A percentile compares a stretch with the other conserved stretches of the same genome.
Conservation (phyloP, 1,140 invertebrate species). For the Andricus grossulariae region DNA sequence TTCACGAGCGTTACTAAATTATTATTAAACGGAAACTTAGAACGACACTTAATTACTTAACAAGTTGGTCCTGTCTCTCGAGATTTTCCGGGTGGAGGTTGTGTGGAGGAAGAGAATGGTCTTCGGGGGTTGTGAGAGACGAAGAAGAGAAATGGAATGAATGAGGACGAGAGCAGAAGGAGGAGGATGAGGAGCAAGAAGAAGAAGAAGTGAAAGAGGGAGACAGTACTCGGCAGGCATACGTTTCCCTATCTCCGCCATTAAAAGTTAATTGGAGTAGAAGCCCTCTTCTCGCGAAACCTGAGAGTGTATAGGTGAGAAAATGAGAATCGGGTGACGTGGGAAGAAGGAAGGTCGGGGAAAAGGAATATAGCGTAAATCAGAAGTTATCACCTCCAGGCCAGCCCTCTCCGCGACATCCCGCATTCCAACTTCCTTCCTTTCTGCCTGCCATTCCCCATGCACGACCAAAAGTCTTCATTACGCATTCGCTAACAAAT, state of each 20-base stretch:
- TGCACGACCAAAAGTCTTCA: constrained; percentile 61
- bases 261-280: constrained; percentile 73
- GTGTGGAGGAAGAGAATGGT: constrained; percentile 35
- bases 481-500: constrained; percentile 69
- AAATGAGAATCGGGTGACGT: constrained; percentile 61
- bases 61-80: constrained; percentile 65
- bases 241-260: constrained; percentile 68
- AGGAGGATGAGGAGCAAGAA: neutral
- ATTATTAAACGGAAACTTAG: constrained; percentile 70
- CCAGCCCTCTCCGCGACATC: constrained; percentile 58
- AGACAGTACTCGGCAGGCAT: constrained; percentile 45
- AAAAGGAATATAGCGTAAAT: constrained; percentile 65
- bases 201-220: constrained; percentile 26
- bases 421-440: constrained; percentile 52
- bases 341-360: constrained; percentile 45
- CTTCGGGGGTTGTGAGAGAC: constrained; percentile 42
- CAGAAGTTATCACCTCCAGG: constrained; percentile 68
- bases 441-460: constrained; percentile 30
- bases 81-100: constrained; percentile 46
- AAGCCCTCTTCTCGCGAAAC: constrained; percentile 58
- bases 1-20: constrained; percentile 66
- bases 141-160: constrained; percentile 39
- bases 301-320: constrained; percentile 57
- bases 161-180: constrained; percentile 25
- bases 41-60: constrained; percentile 71